Evolutionary conservation across 2,888 invertebrate species (phyloP), one percentile per base, ranked within the genome.

Genomic region (Parapristionchus giblindavisi): DNA sequence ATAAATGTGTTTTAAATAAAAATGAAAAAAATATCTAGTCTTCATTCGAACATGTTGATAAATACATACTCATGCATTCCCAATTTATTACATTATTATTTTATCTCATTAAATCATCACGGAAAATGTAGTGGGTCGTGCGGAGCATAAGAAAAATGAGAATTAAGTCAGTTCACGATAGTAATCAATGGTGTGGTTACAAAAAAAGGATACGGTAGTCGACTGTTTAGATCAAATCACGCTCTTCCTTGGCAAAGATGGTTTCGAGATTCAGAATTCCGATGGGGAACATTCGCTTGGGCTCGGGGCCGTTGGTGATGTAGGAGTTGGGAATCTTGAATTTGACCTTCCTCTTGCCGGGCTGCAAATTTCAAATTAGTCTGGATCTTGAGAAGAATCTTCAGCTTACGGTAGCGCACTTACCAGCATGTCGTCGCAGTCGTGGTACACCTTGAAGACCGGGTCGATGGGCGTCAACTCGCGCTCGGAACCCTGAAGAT

Each of bases 181-280:
- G n/a, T n/a, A n/a, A n/a, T n/a, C n/a, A n/a, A n/a, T n/a, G n/a
- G n/a, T n/a, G n/a, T n/a, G n/a, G n/a, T n/a, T n/a, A n/a, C n/a
- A n/a, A n/a, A n/a, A n/a, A n/a, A n/a, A n/a, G n/a, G n/a, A n/a
- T n/a, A n/a, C n/a, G n/a, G n/a, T n/a, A n/a, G n/a, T n/a, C 2
- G 14, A 43, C 6, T 2, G 21, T 70, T 78, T 78, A 81, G 68
- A 81, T 66, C 43, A 86, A 78, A 77, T 87, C 86, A 27, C 86
- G 78, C 74, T 86, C 84, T 68, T 87, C 87, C 65, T 81, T 80
- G 61, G 84, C 82, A 79, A 87, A 85, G 60, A 84, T 82, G 21
- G 86, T 85, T 73, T 86, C 86, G 56, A 87, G 77, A 77, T 87
- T 87, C 27, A 87, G 77, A 24, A 80, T 79, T 72, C 84, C 84